Evolutionary conservation across 2,797 vertebrate species (phyloP), one percentile per base, ranked within the genome.

Genomic region (Cottoperca gobio): DNA sequence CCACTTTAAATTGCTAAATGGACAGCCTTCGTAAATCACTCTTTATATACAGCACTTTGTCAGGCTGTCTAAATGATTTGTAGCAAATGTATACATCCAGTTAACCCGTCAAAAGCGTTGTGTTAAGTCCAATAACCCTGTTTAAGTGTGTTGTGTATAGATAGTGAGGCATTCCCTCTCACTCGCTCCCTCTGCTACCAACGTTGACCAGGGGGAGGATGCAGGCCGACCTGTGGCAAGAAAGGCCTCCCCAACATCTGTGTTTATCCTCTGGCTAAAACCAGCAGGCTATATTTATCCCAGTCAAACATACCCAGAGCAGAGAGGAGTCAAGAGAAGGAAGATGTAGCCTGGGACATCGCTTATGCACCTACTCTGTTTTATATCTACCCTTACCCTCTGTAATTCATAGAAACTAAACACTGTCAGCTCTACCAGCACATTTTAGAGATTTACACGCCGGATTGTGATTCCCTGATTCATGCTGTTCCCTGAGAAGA

Each of bases 271-370:
- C 83, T 46, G 76, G 91, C 91, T 93, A 89, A 95, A 95, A 93
- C 93, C 94, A 94, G 92, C 92, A 90, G 84, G 85, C 94, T 95
- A 95, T 95, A 95, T 95, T 95, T 95, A 95, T 91, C 77, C 83
- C 63, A 54, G 92, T 89, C 91, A 93, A 94, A 94, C 91, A 92
- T 83, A 80, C 78, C 87, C 85, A 62, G 79, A 71, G 75, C 64
- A 81, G 74, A 71, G 76, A 81, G 61, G 58, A 89, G 53, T 72
- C 55, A 45, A 73, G 68, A 74, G 75, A 50, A 76, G 54, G 76
- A 66, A 76, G 80, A 88, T 67, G 76, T 13, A 67, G 79, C 70
- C 65, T 26, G 35, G 66, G 71, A 73, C 68, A 16, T 43, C 50
- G 70, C 40, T 45, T 74, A 19, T 37, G 55, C 73, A 86, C 48